Conservation (phyloP, 2,113 vertebrate genomes). For the Myotis brandtii region DNA sequence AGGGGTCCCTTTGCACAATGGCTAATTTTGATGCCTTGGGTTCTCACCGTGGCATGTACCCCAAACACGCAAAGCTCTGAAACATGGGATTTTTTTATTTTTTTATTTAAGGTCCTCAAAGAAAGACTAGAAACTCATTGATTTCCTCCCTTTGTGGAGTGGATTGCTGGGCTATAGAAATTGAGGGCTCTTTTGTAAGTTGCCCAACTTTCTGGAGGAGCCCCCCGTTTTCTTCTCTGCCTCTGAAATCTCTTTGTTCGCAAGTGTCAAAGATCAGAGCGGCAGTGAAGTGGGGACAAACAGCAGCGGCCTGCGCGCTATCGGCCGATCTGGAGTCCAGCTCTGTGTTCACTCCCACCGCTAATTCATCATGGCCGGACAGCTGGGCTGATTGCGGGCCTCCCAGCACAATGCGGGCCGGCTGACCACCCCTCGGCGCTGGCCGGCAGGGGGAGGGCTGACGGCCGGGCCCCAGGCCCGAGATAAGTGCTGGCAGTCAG, state of each 20-base stretch:
- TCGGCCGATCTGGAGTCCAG: constrained; percentile 88
- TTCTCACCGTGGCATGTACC: neutral
- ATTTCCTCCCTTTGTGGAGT: constrained; percentile 69
- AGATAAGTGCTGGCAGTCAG: constrained; percentile 93
- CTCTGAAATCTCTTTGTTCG: constrained; percentile 86
- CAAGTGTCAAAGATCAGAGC: constrained; percentile 83
- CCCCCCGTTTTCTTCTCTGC: constrained; percentile 35
- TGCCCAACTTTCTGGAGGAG: constrained; percentile 77
- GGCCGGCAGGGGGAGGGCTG: constrained; percentile 82
- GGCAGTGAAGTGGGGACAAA: constrained; percentile 51
- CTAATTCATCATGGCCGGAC: constrained; percentile 93
- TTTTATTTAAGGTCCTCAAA: constrained; percentile 65
- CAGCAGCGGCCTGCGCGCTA: constrained; percentile 79
- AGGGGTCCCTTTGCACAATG: fast-evolving
- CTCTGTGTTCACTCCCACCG: constrained; percentile 84
- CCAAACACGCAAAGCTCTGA: neutral
- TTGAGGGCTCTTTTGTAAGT: constrained; percentile 84
- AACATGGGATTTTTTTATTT: neutral
- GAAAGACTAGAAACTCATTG: constrained; percentile 70
- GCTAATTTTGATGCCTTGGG: neutral
- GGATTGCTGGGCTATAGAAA: constrained; percentile 78
- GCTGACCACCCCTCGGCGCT: constrained; percentile 82
- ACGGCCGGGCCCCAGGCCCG: constrained; percentile 76
- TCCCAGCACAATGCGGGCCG: constrained; percentile 82
- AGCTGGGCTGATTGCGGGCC: constrained; percentile 84